A percentile compares a stretch with the other conserved stretches of the same genome.
Evolutionary conservation across 2,113 vertebrate species (phyloP).

Genomic region (Meleagris gallopavo): DNA sequence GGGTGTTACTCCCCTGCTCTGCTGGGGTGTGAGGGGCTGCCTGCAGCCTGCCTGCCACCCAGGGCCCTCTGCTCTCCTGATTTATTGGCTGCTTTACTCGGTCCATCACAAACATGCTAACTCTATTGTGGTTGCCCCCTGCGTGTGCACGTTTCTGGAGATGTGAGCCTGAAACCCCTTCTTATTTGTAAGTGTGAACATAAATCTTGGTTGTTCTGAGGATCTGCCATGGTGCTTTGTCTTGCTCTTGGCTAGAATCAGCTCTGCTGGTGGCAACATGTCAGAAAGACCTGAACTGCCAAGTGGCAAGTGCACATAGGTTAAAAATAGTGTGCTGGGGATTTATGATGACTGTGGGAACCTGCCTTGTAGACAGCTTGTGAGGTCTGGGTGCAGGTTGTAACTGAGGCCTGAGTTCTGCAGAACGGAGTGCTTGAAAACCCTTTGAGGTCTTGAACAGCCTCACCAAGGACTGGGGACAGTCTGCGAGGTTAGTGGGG

Average conservation of each 20-base stretch:
- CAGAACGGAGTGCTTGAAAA: background rate
- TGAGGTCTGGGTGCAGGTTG: background rate
- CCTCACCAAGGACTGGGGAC: background rate
- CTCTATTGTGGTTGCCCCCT: background rate
- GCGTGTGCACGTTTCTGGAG: background rate
- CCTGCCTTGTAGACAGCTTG: background rate
- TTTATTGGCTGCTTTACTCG: background rate
- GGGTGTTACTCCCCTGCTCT: background rate
- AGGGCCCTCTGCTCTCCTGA: background rate
- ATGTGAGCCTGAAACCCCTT: background rate
- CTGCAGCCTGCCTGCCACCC: no score
- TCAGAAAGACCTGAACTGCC: background rate
- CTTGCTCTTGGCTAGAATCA: background rate
- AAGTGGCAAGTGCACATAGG: background rate
- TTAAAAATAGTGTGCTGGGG: background rate
- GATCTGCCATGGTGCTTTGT: background rate
- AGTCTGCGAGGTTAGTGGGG: background rate
- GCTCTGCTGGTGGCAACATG: background rate
- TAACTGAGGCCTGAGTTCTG: accelerated
- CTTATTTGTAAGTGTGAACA: background rate
- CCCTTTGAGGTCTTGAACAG: background rate
- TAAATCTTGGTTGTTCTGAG: background rate
- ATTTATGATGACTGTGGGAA: background rate
- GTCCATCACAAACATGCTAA: no score
- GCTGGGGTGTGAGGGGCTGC: background rate